Conservation (phyloP, 2,797 vertebrate species). For the Lophura swinhoii region DNA sequence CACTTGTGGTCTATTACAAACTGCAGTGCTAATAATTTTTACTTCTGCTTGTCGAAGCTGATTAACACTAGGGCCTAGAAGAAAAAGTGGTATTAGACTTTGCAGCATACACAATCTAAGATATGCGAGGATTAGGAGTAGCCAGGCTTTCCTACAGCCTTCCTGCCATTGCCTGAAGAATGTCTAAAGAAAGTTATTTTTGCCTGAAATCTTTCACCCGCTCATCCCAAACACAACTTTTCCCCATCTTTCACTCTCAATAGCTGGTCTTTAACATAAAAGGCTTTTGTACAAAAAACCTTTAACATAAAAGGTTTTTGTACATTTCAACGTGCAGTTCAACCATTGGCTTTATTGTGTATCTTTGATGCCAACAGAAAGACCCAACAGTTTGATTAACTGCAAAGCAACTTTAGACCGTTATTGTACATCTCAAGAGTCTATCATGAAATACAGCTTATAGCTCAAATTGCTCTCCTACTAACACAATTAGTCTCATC, state of each 20-base stretch:
- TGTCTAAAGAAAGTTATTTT: not conserved
- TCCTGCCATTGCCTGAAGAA: not conserved
- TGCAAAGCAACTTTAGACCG: not conserved
- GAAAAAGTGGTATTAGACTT: not conserved
- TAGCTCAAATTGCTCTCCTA: not conserved
- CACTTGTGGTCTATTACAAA: conserved; percentile 71
- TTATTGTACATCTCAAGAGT: not conserved
- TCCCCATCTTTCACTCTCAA: not conserved
- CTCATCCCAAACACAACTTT: not conserved
- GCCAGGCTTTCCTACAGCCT: not conserved
- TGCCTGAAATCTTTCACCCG: not conserved
- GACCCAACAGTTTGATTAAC: not conserved
- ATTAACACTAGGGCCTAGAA: conserved; percentile 73
- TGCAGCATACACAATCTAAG: not conserved
- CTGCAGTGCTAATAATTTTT: conserved; percentile 68
- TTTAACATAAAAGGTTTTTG: not conserved
- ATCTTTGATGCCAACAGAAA: not conserved
- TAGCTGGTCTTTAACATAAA: not conserved
- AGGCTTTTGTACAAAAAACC: too few relatives aligned
- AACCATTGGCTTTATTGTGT: not conserved
- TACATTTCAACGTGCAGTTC: not conserved
- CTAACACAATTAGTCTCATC: not conserved
- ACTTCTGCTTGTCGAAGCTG: conserved; percentile 78
- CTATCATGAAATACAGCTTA: not conserved
- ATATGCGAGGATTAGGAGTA: not conserved